Evolutionary conservation across 1,140 invertebrate species (phyloP).

Genomic region (Papilio helenus): DNA sequence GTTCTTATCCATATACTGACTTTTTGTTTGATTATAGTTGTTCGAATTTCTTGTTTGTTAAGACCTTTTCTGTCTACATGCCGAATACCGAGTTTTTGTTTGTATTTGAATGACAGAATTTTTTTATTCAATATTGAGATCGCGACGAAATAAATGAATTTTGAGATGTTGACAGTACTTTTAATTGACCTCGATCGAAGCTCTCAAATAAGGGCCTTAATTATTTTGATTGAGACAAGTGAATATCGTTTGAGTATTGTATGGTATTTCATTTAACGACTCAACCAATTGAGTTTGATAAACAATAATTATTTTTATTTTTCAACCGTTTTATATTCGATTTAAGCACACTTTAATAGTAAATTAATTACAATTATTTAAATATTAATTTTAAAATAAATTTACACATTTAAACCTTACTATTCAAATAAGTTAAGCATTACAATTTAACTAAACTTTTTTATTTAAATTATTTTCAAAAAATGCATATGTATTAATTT

Average conservation of each 20-base stretch:
- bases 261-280: not conserved
- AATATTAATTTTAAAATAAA: too few relatives aligned
- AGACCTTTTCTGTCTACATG: not conserved
- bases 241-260: constrained; percentile 1
- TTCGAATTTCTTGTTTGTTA: constrained; percentile 19
- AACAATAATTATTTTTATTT: not conserved
- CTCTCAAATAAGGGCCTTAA: not conserved
- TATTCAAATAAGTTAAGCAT: too few relatives aligned
- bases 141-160: not conserved
- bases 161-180: not conserved
- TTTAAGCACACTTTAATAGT: too few relatives aligned
- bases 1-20: constrained; percentile 9
- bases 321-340: too few relatives aligned
- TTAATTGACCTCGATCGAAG: constrained; percentile 1
- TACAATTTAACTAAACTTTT: too few relatives aligned
- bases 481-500: too few relatives aligned
- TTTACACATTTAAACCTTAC: too few relatives aligned
- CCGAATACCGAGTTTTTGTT: not conserved
- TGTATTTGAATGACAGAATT: not conserved
- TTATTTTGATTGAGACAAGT: constrained; percentile 15
- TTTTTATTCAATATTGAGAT: not conserved
- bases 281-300: not conserved
- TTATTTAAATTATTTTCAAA: too few relatives aligned
- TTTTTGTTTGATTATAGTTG: constrained; percentile 7
- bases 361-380: too few relatives aligned